phyloP scores from a whole-genome alignment of 2,113 vertebrate genomes.

The Leptobrachium leishanense region DNA sequence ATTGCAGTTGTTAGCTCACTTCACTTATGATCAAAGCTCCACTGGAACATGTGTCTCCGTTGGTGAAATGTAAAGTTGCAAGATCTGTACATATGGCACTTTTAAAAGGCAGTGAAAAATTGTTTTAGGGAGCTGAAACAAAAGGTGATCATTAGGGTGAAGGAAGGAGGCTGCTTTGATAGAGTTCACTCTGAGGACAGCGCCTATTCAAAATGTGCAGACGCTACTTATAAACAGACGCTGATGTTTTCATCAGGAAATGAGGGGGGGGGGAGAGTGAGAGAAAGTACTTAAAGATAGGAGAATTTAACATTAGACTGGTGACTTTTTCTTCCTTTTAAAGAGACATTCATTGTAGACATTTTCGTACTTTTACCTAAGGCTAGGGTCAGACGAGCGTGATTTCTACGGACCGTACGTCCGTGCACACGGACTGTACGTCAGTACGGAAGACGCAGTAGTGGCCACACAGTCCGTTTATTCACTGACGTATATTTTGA shows the following conservation, averaged over 20 bases:
- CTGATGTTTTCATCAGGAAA: constrained; percentile 48
- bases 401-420: too few species aligned
- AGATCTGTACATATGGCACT: constrained; percentile 46
- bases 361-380: too few species aligned
- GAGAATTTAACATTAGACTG: constrained; percentile 25
- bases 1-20: constrained; percentile 48
- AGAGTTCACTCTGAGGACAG: constrained; percentile 49
- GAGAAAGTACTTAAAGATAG: constrained; percentile 36
- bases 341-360: too few species aligned
- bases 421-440: too few species aligned
- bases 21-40: constrained; percentile 47
- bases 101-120: constrained; percentile 49
- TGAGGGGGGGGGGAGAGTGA: constrained; percentile 23
- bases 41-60: constrained; percentile 47
- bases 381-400: too few species aligned
- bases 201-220: constrained; percentile 48
- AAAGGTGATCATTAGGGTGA: constrained; percentile 49
- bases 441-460: too few species aligned
- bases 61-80: constrained; percentile 44
- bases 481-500: too few species aligned
- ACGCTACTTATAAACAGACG: constrained; percentile 50
- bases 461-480: too few species aligned
- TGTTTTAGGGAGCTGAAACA: constrained; percentile 49
- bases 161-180: constrained; percentile 49
- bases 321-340: background rate